Percentiles rank a stretch among this genome's conserved stretches.
Conservation (phyloP, 1,140 invertebrate species). For the Aphelenchoides fujianensis region DNA sequence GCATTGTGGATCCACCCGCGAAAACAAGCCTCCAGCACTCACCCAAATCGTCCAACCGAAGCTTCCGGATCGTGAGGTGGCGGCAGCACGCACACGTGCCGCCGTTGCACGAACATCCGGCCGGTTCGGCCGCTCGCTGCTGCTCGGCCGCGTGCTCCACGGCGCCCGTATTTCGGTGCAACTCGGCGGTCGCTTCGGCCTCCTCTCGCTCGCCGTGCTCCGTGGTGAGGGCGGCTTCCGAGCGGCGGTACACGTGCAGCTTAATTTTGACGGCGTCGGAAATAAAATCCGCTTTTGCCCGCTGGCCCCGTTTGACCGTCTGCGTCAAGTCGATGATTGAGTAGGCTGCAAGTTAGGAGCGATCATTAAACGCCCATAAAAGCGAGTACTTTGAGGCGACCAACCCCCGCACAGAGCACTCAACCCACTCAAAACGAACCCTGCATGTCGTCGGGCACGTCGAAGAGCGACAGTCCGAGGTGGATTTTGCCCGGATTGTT, state of each 20-base stretch:
- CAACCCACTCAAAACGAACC: too few relatives aligned
- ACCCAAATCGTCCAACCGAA: constrained; percentile 56
- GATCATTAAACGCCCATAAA: not conserved
- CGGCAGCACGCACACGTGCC: constrained; percentile 54
- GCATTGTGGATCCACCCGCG: not conserved
- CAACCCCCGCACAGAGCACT: too few relatives aligned
- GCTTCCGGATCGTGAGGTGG: constrained; percentile 50
- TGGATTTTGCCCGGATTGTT: constrained; percentile 40
- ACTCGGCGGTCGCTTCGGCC: not conserved
- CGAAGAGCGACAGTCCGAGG: constrained; percentile 43
- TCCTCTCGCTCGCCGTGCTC: not conserved
- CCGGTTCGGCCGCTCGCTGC: not conserved
- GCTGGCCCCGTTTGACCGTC: constrained; percentile 28
- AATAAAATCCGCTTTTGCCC: constrained; percentile 35
- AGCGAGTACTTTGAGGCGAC: too few relatives aligned
- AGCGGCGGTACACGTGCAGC: constrained; percentile 32
- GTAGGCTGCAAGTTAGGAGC: constrained; percentile 47
- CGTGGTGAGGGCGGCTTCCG: constrained; percentile 10
- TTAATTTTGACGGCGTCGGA: constrained; percentile 36
- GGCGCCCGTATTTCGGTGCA: not conserved
- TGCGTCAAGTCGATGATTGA: constrained; percentile 48
- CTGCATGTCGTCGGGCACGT: constrained; percentile 49
- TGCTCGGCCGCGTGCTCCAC: constrained; percentile 6
- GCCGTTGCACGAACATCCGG: constrained; percentile 43
- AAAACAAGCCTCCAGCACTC: constrained; percentile 11